phyloP scores from a whole-genome alignment of 1,140 invertebrate species.

The Neuroterus valhalla region DNA sequence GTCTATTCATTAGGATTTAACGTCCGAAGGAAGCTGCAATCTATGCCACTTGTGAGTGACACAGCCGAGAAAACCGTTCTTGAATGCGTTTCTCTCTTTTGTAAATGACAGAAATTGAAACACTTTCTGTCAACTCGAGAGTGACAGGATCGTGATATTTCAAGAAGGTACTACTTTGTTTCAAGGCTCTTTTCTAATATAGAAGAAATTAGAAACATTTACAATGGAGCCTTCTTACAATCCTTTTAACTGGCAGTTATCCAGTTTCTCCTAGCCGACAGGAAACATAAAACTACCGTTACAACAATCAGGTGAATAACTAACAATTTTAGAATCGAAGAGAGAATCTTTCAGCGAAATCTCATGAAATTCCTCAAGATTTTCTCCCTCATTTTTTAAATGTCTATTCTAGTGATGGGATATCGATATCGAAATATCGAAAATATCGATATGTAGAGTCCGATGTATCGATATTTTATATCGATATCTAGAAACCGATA shows the following conservation, averaged over 20 bases:
- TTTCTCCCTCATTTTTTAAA: background rate
- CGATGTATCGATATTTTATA: too few relatives aligned
- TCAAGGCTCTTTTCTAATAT: background rate
- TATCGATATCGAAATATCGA: too few relatives aligned
- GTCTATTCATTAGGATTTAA: slow-evolving; percentile 20
- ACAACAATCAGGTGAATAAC: slow-evolving; percentile 9
- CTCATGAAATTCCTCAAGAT: background rate
- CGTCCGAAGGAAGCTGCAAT: background rate
- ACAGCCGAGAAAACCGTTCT: background rate
- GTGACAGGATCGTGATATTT: background rate
- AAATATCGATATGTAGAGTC: too few relatives aligned
- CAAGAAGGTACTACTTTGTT: background rate
- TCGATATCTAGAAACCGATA: too few relatives aligned
- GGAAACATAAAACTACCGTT: slow-evolving; percentile 22
- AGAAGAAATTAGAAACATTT: slow-evolving; percentile 14
- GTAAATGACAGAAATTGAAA: background rate
- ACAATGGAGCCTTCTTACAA: background rate
- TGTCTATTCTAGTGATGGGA: background rate
- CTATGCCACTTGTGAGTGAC: slow-evolving; percentile 7
- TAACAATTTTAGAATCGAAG: slow-evolving; percentile 9
- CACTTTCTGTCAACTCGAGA: background rate
- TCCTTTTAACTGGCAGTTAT: background rate
- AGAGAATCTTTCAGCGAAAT: background rate
- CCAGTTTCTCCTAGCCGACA: background rate
- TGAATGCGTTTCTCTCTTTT: slow-evolving; percentile 3